Evolutionary conservation across 2,888 invertebrate genomes (phyloP), one percentile per base, ranked within the genome.

Genomic region (Pristionchus exspectatus): DNA sequence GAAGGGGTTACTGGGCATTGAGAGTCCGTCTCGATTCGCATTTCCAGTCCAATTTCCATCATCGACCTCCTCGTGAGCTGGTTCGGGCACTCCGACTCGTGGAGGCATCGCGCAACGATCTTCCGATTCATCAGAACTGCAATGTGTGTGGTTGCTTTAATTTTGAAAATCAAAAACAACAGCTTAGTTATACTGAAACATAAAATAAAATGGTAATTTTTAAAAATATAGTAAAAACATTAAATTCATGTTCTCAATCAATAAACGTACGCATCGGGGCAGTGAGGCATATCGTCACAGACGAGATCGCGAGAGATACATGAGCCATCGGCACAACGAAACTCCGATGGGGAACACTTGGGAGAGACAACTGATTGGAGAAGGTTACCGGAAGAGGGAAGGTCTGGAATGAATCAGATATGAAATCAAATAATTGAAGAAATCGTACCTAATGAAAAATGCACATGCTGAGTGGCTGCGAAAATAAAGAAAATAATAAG

Each of bases 71-170:
- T 63, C 86, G 56, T 30, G 30, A 1, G 16, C 56, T 21, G 84
- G 84, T 33, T 84, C 84, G 14, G 56, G 54, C 50, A 16, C 54
- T 18, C 27, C 24, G 3, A 84, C n/a, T 7, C 86, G 63, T 21
- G 63, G 86, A 54, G 86, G 86, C 16, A 63, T 86, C 9, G 86
- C 33, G 66, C 86, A 86, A 21, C 66, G 38, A 24, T 66, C 63
- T 27, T 86, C 66, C 14, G 86, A 86, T 50, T 86, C 86, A 18
- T 86, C 86, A 12, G 86, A 86, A n/a, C 86, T 86, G 86, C 14
- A 86, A 86, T 50, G 10, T 7, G n/a, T n/a, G 24, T 18, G 2
- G 12, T 27, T n/a, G 24, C n/a, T 63, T 5, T 63, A 5, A 12
- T 7, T 21, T 24, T 5, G 63, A 4, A 83, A n/a, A n/a, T n/a